phyloP scores from a whole-genome alignment of 2,113 vertebrate genomes.

The Hippolais icterina region DNA sequence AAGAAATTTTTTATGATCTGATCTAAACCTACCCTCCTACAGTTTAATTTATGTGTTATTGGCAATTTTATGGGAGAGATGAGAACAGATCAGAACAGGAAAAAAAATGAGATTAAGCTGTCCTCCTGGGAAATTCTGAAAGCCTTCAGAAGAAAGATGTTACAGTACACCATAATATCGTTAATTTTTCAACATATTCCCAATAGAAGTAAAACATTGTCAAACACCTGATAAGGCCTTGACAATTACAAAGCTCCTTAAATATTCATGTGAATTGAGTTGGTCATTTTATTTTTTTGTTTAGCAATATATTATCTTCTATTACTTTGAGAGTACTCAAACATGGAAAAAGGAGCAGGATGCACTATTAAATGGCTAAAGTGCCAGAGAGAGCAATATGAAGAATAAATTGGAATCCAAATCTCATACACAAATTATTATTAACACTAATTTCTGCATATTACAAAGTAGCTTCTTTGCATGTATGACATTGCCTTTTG shows the following conservation, averaged over 20 bases:
- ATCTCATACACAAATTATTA: slow-evolving; percentile 71
- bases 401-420: slow-evolving; percentile 51
- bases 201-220: neutral
- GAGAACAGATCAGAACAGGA: neutral
- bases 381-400: neutral
- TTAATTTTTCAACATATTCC: neutral
- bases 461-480: slow-evolving; percentile 74
- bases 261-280: slow-evolving; percentile 6
- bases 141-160: neutral
- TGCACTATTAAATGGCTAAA: neutral
- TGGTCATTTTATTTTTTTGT: neutral
- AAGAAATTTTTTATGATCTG: neutral
- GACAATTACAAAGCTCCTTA: neutral
- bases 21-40: neutral
- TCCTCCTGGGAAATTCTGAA: neutral
- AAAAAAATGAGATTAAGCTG: neutral
- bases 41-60: neutral
- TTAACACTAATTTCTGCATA: slow-evolving; percentile 73
- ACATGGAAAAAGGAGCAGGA: neutral
- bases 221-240: neutral
- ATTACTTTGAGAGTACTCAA: neutral
- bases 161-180: neutral
- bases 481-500: slow-evolving; percentile 79
- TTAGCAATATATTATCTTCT: neutral
- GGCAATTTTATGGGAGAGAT: neutral